Evolutionary conservation across 2,797 vertebrate species (phyloP), one percentile per base, ranked within the genome.

Genomic region (Oryzias dopingdopingensis): DNA sequence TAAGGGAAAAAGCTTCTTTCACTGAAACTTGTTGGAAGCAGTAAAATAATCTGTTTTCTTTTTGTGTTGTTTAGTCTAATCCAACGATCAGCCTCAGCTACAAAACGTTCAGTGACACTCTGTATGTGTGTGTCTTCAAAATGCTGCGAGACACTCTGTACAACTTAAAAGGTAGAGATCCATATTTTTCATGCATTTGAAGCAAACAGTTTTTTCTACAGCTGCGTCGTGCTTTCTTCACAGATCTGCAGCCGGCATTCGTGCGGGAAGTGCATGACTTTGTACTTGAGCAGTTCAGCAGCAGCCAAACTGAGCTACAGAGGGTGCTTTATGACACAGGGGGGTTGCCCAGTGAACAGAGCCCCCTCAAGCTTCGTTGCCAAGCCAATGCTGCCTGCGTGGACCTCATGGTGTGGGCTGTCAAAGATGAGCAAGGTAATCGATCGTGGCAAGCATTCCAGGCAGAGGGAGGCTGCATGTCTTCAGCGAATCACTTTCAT

Each of bases 351-450:
- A 90, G 84, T 4, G 95, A 96, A 17, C 91, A 95, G 65, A 96
- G 92, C 67, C 94, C 94, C 4, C 85, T 98, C 62, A 97, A 97
- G 62, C 90, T 98, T 12, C 94, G 96, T 62, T 98, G 95, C 86
- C 96, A 97, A 81, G 96, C 96, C 59, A 98, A 94, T 15, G 96
- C 96, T 1, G 96, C 96, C 71, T 98, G 96, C 0, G 96, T 98
- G 80, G 96, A 98, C 86, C 95, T 98, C 74, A 96, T 98, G 96
- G 96, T 97, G 80, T 98, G 96, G 96, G 96, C 96, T 0, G 94
- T 96, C 71, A 98, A 96, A 80, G 96, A 98, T 17, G 96, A 98
- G 67, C 96, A 98, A 92, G 95, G 96, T 98, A 84, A 79, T 69
- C 44, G 5, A 63, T 77, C 43, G 40, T 40, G 52, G 42, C 43